A percentile compares a stretch with the other conserved stretches of the same genome.
Evolutionary conservation across 2,888 invertebrate genomes (phyloP).

Genomic region (Phortica magna): DNA sequence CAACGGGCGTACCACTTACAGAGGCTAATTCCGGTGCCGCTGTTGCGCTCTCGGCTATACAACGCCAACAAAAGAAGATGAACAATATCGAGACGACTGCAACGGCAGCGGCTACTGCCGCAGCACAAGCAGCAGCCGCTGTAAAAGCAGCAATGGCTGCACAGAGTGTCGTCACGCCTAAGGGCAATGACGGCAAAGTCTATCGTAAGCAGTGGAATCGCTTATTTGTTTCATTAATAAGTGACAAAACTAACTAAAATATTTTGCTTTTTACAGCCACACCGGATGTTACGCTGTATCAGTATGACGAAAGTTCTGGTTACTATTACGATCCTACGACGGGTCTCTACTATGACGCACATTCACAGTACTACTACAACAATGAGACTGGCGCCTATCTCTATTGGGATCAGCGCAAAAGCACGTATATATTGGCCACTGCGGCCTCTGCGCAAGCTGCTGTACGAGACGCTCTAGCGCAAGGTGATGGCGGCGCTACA

Average conservation of each 20-base stretch:
- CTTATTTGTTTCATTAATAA: neutral
- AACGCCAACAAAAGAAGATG: slow-evolving; percentile 77
- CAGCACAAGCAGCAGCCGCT: slow-evolving; percentile 71
- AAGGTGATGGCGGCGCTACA: slow-evolving; percentile 40
- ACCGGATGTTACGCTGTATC: slow-evolving; percentile 94
- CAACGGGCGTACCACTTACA: slow-evolving; percentile 63
- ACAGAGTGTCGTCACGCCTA: slow-evolving; percentile 64
- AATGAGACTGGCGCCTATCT: slow-evolving; percentile 93
- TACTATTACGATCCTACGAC: slow-evolving; percentile 97
- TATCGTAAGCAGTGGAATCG: slow-evolving; percentile 68
- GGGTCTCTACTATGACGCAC: slow-evolving; percentile 97
- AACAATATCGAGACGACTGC: slow-evolving; percentile 74
- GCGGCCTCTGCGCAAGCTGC: slow-evolving; percentile 74
- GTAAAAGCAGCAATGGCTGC: slow-evolving; percentile 75
- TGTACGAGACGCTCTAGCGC: slow-evolving; percentile 62
- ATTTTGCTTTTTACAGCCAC: slow-evolving; percentile 76
- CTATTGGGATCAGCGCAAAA: slow-evolving; percentile 92
- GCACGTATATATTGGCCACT: slow-evolving; percentile 80
- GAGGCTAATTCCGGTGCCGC: slow-evolving; percentile 91
- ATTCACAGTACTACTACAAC: slow-evolving; percentile 97
- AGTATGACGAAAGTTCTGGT: slow-evolving; percentile 96
- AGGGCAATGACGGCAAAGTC: slow-evolving; percentile 75
- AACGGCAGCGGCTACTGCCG: slow-evolving; percentile 73
- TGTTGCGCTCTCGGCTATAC: slow-evolving; percentile 92
- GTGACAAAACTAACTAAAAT: neutral